These are phyloP conservation scores for Caenorhabditis parvicauda DNA, from an alignment of 2,888 invertebrate genomes.

Conservation along the genomic window DNA sequence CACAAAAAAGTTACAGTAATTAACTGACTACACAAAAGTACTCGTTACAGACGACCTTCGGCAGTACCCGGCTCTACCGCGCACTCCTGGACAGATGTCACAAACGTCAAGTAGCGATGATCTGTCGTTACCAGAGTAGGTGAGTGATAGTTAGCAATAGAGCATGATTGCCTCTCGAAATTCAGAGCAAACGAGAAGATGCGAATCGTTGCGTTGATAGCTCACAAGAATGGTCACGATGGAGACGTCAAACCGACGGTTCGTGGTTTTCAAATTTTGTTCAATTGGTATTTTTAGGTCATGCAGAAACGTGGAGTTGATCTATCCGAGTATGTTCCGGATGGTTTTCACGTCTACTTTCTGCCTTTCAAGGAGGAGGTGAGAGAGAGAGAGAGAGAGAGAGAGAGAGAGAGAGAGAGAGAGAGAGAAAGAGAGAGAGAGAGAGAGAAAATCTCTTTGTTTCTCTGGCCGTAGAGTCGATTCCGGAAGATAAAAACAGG, in stretches of 20 bases:
- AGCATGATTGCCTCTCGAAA: too few species aligned
- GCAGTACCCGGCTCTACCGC: conserved; percentile 25
- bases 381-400: too few species aligned
- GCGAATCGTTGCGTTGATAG: conserved; percentile 23
- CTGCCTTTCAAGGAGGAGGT: conserved; percentile 29
- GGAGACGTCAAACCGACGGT: neutral
- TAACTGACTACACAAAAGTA: neutral
- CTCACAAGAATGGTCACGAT: conserved; percentile 12
- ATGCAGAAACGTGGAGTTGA: conserved; percentile 9
- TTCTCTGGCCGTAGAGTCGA: too few species aligned
- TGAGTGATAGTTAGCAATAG: too few species aligned
- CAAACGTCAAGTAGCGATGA: conserved; percentile 18
- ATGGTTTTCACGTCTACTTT: conserved; percentile 28
- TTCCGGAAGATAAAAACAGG: too few species aligned
- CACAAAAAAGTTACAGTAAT: neutral
- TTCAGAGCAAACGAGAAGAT: conserved; percentile 19
- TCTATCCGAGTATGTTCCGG: conserved; percentile 23
- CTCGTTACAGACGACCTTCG: conserved; percentile 15
- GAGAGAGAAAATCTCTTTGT: too few species aligned
- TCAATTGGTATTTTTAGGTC: neutral
- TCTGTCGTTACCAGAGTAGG: conserved; percentile 24
- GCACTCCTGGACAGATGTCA: conserved; percentile 25
- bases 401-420: too few species aligned
- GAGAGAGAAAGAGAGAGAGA: too few species aligned
- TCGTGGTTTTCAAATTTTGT: neutral